Percentiles rank a stretch among this genome's conserved stretches.
These are phyloP conservation scores for Hypomecis atomaria DNA, from an alignment of 2,888 invertebrate species.

Conservation along the genomic window DNA sequence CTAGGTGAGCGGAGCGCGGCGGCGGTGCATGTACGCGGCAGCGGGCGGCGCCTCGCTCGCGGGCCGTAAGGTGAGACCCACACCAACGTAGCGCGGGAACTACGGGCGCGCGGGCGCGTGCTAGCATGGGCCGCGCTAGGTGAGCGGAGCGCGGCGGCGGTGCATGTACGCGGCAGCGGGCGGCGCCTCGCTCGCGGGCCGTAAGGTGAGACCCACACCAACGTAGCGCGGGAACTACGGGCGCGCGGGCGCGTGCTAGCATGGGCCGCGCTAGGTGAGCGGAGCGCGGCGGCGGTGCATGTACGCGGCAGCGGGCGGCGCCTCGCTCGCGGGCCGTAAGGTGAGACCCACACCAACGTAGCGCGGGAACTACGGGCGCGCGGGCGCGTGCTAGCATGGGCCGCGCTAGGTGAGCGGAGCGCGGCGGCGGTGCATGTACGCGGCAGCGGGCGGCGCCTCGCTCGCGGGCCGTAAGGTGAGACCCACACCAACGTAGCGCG, in stretches of 20 bases:
- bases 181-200: slow-evolving; percentile 93
- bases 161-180: slow-evolving; percentile 95
- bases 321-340: slow-evolving; percentile 93
- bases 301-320: slow-evolving; percentile 96
- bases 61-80: slow-evolving; percentile 89
- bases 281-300: slow-evolving; percentile 85
- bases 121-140: slow-evolving; percentile 62
- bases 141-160: slow-evolving; percentile 76
- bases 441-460: slow-evolving; percentile 94
- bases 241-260: slow-evolving; percentile 51
- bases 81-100: slow-evolving; percentile 50
- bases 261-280: slow-evolving; percentile 67
- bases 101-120: slow-evolving; percentile 49
- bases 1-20: slow-evolving; percentile 72
- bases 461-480: slow-evolving; percentile 92
- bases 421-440: slow-evolving; percentile 89
- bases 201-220: slow-evolving; percentile 88
- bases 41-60: slow-evolving; percentile 95
- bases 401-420: slow-evolving; percentile 70
- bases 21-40: slow-evolving; percentile 92
- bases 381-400: slow-evolving; percentile 55
- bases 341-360: no score
- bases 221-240: slow-evolving; percentile 48
- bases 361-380: slow-evolving; percentile 47
- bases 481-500: no score